Evolutionary conservation across 1,140 invertebrate genomes (phyloP).

Genomic region (Aphaenogaster rudis): DNA sequence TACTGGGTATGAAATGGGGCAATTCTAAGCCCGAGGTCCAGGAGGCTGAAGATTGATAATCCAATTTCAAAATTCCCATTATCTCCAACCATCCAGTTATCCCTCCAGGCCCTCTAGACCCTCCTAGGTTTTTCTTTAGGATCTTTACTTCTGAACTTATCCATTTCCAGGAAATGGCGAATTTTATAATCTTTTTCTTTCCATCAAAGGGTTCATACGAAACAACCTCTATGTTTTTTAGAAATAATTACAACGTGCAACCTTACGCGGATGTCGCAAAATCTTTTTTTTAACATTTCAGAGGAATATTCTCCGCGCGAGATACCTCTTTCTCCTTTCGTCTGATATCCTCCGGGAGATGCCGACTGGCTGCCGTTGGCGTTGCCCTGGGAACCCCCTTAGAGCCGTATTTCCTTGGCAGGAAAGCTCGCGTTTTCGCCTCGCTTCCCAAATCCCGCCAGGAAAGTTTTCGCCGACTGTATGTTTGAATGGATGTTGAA

Average conservation of each 20-base stretch:
- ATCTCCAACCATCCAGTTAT: constrained; percentile 73
- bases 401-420: constrained; percentile 78
- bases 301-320: constrained; percentile 61
- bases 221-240: neutral
- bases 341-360: constrained; percentile 65
- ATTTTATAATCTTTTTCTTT: constrained; percentile 63
- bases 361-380: constrained; percentile 68
- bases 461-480: constrained; percentile 78
- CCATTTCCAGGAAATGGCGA: constrained; percentile 63
- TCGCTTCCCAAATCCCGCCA: constrained; percentile 82
- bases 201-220: neutral
- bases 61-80: constrained; percentile 78
- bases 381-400: constrained; percentile 65
- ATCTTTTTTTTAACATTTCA: constrained; percentile 58
- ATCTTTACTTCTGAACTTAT: constrained; percentile 70
- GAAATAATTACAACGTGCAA: constrained; percentile 45
- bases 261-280: neutral
- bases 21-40: constrained; percentile 67
- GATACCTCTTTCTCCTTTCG: constrained; percentile 65
- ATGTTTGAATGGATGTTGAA: constrained; percentile 54
- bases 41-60: constrained; percentile 76
- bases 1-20: constrained; percentile 68
- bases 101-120: constrained; percentile 69
- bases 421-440: constrained; percentile 80
- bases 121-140: constrained; percentile 62